Conservation (phyloP, 30 jellyfish, hydroid and myxozoan species). For the Sanderia malayensis region DNA sequence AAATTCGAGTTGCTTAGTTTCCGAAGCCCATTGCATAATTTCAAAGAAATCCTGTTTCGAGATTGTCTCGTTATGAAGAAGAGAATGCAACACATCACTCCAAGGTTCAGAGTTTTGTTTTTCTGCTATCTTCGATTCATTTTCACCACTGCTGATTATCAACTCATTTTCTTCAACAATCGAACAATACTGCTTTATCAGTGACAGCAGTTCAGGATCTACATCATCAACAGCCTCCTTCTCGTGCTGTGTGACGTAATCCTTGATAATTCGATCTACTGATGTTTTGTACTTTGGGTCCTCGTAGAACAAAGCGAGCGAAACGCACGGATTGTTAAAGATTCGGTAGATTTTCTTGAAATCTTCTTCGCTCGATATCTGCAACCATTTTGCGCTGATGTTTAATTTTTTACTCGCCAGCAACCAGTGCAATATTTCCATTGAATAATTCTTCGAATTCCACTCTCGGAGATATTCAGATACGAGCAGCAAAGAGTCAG, state of each 20-base stretch:
- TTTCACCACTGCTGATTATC: not conserved
- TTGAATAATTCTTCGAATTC: conserved; percentile 46
- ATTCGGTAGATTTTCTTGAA: conserved; percentile 14
- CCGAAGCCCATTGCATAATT: conserved; percentile 52
- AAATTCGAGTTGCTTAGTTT: conserved; percentile 22
- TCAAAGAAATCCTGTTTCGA: conserved; percentile 48
- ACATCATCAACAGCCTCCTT: not conserved
- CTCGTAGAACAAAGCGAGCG: conserved; percentile 39
- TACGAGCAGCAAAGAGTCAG: conserved; percentile 31
- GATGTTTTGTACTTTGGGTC: conserved; percentile 31
- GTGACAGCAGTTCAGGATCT: conserved; percentile 7
- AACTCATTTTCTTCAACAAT: conserved; percentile 13
- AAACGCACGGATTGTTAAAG: conserved; percentile 50
- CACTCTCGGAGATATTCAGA: conserved; percentile 44
- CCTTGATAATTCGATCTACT: conserved; percentile 17
- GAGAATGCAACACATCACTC: not conserved
- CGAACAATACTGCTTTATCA: conserved; percentile 25
- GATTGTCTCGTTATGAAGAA: conserved; percentile 37
- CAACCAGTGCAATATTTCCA: conserved; percentile 42
- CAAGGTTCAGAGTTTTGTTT: not conserved
- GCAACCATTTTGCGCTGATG: conserved; percentile 21
- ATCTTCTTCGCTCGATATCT: conserved; percentile 22
- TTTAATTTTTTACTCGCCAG: conserved; percentile 20
- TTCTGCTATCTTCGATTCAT: not conserved
- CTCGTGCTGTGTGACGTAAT: not conserved